These are phyloP conservation scores for Pyrocephalus nanus DNA, from an alignment of 2,797 vertebrate genomes.

Conservation along the genomic window DNA sequence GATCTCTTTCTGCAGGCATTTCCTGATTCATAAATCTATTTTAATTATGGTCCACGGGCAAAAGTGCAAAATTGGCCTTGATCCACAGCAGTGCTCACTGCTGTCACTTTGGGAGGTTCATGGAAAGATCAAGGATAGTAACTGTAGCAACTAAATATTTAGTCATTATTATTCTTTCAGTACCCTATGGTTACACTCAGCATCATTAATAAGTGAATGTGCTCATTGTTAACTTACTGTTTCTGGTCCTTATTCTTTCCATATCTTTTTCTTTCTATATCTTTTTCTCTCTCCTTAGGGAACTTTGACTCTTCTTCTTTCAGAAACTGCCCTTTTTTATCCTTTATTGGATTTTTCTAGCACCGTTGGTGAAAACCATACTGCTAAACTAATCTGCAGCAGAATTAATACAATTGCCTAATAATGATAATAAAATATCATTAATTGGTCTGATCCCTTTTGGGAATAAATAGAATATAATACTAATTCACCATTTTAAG, in stretches of 20 bases:
- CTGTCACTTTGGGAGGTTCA: constrained; percentile 43
- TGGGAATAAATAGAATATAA: background rate
- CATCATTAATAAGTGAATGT: background rate
- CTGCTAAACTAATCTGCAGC: background rate
- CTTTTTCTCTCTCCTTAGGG: background rate
- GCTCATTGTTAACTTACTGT: background rate
- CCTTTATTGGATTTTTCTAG: background rate
- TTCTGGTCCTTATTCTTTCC: background rate
- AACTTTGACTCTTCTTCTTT: background rate
- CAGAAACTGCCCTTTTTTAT: background rate
- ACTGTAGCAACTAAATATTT: constrained; percentile 70
- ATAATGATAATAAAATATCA: background rate
- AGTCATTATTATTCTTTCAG: constrained; percentile 54
- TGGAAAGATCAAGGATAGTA: constrained; percentile 55
- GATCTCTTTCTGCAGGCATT: constrained; percentile 46
- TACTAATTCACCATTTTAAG: background rate
- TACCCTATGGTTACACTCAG: constrained; percentile 9
- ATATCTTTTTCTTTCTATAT: background rate
- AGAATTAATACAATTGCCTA: background rate
- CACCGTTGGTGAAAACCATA: background rate
- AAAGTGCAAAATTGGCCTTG: constrained; percentile 25
- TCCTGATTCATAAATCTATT: constrained; percentile 39
- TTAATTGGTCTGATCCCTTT: background rate
- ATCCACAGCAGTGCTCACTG: background rate
- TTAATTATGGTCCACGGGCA: constrained; percentile 7